Percentiles rank a stretch among this genome's conserved stretches.
phyloP scores from a whole-genome alignment of 2,797 vertebrate genomes.

The Poecilia velifera region DNA sequence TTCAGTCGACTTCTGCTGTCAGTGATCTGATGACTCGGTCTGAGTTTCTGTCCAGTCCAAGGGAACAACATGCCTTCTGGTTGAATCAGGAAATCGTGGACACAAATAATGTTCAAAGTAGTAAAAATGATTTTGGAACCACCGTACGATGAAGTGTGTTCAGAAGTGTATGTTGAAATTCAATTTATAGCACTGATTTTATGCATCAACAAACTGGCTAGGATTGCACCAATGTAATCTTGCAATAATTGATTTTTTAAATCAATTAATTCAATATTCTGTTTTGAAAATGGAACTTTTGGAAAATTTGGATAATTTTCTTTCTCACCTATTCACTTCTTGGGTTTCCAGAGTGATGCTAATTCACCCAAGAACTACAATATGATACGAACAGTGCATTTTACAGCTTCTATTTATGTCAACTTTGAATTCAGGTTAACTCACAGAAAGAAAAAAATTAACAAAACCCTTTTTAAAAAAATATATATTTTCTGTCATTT shows the following conservation, averaged over 20 bases:
- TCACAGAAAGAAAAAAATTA: too few relatives aligned
- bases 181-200: not conserved
- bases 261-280: too few relatives aligned
- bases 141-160: not conserved
- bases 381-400: too few relatives aligned
- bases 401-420: too few relatives aligned
- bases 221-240: not conserved
- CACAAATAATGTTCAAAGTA: not conserved
- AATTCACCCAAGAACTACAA: too few relatives aligned
- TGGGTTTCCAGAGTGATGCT: too few relatives aligned
- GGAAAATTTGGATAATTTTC: too few relatives aligned
- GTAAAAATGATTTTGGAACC: not conserved
- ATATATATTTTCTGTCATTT: too few relatives aligned
- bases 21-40: not conserved
- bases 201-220: not conserved
- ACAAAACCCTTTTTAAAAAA: too few relatives aligned
- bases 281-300: too few relatives aligned
- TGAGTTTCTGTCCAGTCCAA: slow-evolving; percentile 2
- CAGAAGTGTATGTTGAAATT: not conserved
- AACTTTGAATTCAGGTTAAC: too few relatives aligned
- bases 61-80: not conserved
- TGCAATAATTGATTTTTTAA: not conserved
- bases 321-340: too few relatives aligned
- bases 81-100: not conserved
- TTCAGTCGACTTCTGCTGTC: not conserved